Conservation (phyloP, 2,797 vertebrate species). For the Sebastes diploproa region DNA sequence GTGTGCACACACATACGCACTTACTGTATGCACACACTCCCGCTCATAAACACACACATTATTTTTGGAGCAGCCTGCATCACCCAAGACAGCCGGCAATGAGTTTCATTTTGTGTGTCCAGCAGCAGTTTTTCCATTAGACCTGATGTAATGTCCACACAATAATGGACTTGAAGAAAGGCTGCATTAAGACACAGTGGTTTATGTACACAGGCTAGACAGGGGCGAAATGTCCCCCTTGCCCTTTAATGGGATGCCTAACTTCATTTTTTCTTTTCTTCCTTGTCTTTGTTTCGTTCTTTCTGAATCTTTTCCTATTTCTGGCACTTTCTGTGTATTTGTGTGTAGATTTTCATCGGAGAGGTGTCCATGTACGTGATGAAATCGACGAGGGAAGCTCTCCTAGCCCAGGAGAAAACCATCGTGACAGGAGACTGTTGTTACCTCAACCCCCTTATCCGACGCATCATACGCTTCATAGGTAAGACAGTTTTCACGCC, state of each 20-base stretch:
- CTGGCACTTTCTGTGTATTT: not conserved
- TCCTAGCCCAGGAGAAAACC: slow-evolving; percentile 95
- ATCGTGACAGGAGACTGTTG: slow-evolving; percentile 97
- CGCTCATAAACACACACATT: slow-evolving; percentile 18
- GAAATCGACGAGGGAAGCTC: slow-evolving; percentile 93
- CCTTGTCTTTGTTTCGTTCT: not conserved
- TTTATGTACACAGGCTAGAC: slow-evolving; percentile 42
- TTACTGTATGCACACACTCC: not conserved
- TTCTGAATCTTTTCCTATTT: not conserved
- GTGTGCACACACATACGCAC: slow-evolving; percentile 2
- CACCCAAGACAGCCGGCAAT: slow-evolving; percentile 40
- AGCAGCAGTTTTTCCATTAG: slow-evolving; percentile 71
- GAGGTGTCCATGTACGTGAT: slow-evolving; percentile 97
- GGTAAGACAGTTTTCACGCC: slow-evolving; percentile 80
- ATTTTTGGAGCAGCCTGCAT: slow-evolving; percentile 28
- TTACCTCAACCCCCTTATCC: slow-evolving; percentile 95
- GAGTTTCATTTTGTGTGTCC: slow-evolving; percentile 63
- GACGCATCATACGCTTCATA: slow-evolving; percentile 94
- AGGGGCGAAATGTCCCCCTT: slow-evolving; percentile 24
- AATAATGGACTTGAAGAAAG: slow-evolving; percentile 62
- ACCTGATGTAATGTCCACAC: slow-evolving; percentile 65
- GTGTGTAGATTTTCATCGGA: slow-evolving; percentile 92
- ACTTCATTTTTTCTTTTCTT: not conserved
- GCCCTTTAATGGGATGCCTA: slow-evolving; percentile 1
- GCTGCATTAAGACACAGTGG: slow-evolving; percentile 49